phyloP scores from a whole-genome alignment of 2,113 vertebrate genomes.

The Tylochromis polylepis region DNA sequence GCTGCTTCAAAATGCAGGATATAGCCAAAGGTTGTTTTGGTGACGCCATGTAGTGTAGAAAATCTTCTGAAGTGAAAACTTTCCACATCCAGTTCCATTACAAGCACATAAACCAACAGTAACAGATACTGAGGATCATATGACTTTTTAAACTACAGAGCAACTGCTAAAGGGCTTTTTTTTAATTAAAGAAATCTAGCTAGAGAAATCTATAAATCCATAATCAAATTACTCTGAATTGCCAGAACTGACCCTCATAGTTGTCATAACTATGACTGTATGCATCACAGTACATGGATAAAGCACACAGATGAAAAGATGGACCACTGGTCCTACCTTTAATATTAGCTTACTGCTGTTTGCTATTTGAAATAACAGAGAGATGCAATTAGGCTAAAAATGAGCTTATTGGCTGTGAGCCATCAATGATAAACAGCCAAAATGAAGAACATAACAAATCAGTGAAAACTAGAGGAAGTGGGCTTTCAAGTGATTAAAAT shows the following conservation, averaged over 20 bases:
- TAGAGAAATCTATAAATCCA: background rate
- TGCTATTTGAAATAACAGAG: background rate
- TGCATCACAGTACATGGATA: background rate
- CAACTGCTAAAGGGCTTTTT: background rate
- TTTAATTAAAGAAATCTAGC: background rate
- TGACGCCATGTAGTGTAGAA: background rate
- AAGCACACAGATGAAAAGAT: background rate
- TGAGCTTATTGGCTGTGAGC: background rate
- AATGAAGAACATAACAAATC: background rate
- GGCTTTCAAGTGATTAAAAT: background rate
- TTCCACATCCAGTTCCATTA: background rate
- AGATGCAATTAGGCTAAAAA: background rate
- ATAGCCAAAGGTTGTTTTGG: background rate
- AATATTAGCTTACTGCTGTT: background rate
- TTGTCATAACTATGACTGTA: background rate
- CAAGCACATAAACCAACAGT: background rate
- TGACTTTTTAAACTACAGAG: background rate
- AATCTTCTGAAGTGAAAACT: background rate
- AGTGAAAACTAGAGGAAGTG: background rate
- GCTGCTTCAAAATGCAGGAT: background rate
- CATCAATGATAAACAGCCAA: background rate
- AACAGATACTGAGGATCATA: background rate
- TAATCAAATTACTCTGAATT: background rate
- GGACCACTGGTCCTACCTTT: background rate
- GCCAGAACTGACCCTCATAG: background rate